phyloP scores from a whole-genome alignment of 2,888 invertebrate species.

The Sceliomorpha sp. region DNA sequence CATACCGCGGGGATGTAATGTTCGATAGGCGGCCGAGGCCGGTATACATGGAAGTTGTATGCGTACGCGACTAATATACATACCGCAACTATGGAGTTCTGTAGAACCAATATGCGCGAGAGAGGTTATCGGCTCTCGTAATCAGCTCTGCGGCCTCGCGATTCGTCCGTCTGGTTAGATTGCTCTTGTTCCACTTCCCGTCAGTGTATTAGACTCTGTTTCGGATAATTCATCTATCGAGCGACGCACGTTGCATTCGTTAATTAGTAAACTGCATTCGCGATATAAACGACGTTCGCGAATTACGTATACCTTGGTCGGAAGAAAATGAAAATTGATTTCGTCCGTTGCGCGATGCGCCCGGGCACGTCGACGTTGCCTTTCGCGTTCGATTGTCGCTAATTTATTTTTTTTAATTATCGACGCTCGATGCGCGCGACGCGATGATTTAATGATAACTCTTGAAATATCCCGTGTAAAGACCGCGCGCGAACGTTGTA shows the following conservation, averaged over 20 bases:
- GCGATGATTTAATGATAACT: no score
- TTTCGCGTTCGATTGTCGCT: no score
- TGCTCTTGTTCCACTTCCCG: conserved; percentile 48
- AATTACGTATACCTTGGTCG: no score
- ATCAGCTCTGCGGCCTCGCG: conserved; percentile 54
- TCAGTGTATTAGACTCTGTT: conserved; percentile 37
- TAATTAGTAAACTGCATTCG: conserved; percentile 27
- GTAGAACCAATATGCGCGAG: conserved; percentile 51
- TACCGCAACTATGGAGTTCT: conserved; percentile 41
- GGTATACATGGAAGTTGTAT: conserved; percentile 7
- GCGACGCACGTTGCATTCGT: conserved; percentile 11
- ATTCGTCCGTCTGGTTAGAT: conserved; percentile 46
- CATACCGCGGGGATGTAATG: conserved; percentile 30
- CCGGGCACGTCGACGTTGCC: no score
- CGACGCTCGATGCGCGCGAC: no score
- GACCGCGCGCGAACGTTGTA: no score
- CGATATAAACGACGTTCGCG: neutral
- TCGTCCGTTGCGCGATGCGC: no score
- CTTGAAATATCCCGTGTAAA: no score
- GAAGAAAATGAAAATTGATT: no score
- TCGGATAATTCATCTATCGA: conserved; percentile 25
- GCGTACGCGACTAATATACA: conserved; percentile 46
- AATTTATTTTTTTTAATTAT: no score
- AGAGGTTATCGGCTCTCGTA: conserved; percentile 53
- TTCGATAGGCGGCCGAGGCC: conserved; percentile 18